These are phyloP conservation scores for Hymenopus coronatus DNA, from an alignment of 2,888 invertebrate species.

Conservation along the genomic window DNA sequence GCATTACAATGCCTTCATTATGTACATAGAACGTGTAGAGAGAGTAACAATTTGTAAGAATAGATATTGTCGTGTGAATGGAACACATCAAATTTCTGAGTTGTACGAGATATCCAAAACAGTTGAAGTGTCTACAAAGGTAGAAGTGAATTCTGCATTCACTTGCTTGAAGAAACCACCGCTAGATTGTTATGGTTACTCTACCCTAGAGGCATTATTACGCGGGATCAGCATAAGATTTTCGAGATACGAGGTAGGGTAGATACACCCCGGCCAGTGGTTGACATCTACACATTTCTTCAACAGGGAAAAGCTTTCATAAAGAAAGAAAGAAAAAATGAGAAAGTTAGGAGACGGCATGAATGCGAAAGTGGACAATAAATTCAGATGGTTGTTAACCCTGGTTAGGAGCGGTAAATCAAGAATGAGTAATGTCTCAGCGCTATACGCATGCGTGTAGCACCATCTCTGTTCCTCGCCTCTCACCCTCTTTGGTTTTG, in stretches of 20 bases:
- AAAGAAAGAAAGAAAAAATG: background rate
- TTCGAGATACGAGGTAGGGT: background rate
- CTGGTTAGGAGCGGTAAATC: conserved; percentile 20
- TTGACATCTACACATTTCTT: background rate
- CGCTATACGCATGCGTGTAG: background rate
- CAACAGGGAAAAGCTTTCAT: conserved; percentile 5
- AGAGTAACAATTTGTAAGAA: no score
- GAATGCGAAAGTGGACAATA: conserved; percentile 26
- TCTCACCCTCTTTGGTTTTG: no score
- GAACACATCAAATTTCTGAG: no score
- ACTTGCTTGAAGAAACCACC: no score
- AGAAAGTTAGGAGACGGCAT: conserved; percentile 5
- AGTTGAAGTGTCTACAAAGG: no score
- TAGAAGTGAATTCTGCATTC: no score
- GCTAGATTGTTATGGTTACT: background rate
- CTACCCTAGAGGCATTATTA: background rate
- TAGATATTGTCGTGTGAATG: no score
- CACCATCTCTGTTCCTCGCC: no score
- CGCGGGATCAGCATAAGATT: background rate
- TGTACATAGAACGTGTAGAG: no score
- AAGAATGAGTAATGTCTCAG: conserved; percentile 22
- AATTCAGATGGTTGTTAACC: conserved; percentile 19
- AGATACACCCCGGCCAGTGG: background rate
- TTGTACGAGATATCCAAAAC: no score
- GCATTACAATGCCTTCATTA: no score